Evolutionary conservation across 2,797 vertebrate genomes (phyloP), one percentile per base, ranked within the genome.

Genomic region (Tapera naevia): DNA sequence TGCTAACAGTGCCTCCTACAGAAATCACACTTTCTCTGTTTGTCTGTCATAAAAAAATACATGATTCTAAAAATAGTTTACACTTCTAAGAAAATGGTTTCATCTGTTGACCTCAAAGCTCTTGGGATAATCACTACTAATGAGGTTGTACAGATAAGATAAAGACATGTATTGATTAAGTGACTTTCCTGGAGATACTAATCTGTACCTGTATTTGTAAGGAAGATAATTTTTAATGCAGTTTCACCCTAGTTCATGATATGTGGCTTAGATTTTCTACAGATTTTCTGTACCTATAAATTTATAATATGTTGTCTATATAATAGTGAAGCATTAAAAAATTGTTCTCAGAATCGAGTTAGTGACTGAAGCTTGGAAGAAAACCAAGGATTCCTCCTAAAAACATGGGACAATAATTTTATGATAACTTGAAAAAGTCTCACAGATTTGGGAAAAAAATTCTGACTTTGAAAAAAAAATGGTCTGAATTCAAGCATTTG

Each of bases 121-220:
- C 12, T 62, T 53, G n/a, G 45, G 21, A 16, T 80, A 95, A 64
- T 85, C 33, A 10, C 32, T 86, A 17, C 37, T 60, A 60, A 69
- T 72, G 37, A 76, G 85, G 8, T 62, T 88, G 48, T 35, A 51
- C 0, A 0, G 22, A 56, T 66, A 72, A 91, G 45, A 76, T 54
- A 33, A 88, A 70, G 57, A 39, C n/a, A 16, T 1, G 0, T 53
- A 6, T 53, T 0, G 0, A 23, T 48, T 73, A 82, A 76, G 28
- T 69, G 83, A 56, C 46, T 85, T 81, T 33, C 65, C 80, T 73
- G 60, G 35, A 88, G 58, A 62, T 62, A 9, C 17, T 67, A 23
- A 72, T 54, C 19, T 14, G 4, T 24, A 33, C 15, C 73, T 57
- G 33, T n/a, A 51, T 17, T 81, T 84, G 7, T 56, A 66, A 35